A percentile compares a stretch with the other conserved stretches of the same genome.
phyloP scores from a whole-genome alignment of 2,797 vertebrate genomes.

The Macropus fuliginosus region DNA sequence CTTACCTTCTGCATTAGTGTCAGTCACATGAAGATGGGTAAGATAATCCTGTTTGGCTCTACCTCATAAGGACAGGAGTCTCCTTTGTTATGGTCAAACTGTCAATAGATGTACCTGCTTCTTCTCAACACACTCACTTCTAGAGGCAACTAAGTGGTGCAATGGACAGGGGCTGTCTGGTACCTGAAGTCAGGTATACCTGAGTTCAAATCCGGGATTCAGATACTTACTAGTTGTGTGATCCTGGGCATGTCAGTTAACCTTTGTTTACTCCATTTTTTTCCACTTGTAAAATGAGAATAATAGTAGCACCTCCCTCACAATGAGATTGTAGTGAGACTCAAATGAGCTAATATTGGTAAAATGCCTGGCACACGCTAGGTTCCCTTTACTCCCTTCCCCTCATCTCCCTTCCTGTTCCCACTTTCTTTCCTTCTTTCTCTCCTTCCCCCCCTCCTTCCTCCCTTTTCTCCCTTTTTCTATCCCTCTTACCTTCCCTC shows the following conservation, averaged over 20 bases:
- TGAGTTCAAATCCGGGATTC: not conserved
- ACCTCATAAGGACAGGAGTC: not conserved
- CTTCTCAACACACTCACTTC: not conserved
- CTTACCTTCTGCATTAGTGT: slow-evolving; percentile 8
- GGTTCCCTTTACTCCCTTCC: not conserved
- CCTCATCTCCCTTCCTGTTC: no score
- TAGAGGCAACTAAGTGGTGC: not conserved
- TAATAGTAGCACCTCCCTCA: not conserved
- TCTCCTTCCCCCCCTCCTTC: not conserved
- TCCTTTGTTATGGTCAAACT: not conserved
- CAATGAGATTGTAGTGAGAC: not conserved
- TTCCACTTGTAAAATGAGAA: not conserved
- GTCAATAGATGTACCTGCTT: not conserved
- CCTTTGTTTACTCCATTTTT: no score
- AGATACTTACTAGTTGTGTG: not conserved
- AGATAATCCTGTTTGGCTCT: not conserved
- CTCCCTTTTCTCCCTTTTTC: no score
- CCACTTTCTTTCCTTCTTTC: no score
- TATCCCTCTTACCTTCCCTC: no score
- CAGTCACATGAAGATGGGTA: not conserved
- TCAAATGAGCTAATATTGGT: not conserved
- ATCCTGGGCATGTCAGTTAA: not conserved
- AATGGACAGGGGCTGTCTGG: not conserved
- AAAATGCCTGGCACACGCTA: not conserved
- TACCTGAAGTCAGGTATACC: not conserved